Base-by-base conservation (phyloP, 2,797 vertebrate species). In the Apodemus agrarius region DNA sequence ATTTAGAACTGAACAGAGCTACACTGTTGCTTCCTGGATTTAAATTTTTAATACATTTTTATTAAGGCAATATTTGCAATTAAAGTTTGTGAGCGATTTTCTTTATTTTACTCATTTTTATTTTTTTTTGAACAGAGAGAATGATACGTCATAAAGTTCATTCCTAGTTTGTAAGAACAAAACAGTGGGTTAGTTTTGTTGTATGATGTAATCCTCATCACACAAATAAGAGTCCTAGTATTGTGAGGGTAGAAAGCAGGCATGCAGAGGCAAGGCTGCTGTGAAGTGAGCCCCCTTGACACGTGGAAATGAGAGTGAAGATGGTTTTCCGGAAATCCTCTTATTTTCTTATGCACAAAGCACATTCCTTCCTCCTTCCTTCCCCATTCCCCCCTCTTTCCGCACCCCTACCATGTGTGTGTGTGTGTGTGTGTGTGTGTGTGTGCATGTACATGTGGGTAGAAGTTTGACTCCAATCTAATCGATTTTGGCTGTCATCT, bases 51-150 rank as follows among this genome's bases (percentile, higher is more conserved):
- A 81, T 78, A 43, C 0, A 43, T 9, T 72, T 96, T 86, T 88
- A 74, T 24, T 43, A 74, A 93, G 85, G 21, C 63, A 89, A 14
- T 14, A 93, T 37, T 90, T 89, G 29, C n/a, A 65, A 79, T 93
- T 40, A 54, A 86, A 63, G 26, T 34, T 67, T 88, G 31, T 4
- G 63, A 75, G 8, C 78, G 22, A 93, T 95, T 90, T 96, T 1
- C 29, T 63, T 92, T 86, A 26, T 34, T 81, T 92, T 46, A 34
- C 52, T 79, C 12, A 31, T 16, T 54, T 34, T 80, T 90, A 61
- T 82, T 52, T 40, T 52, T 40, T 82, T 17, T 0, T 59, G 49
- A 87, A 63, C 24, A 31, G 63, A 46, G n/a, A 75, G 26, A 80
- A 65, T 84, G 8, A 65, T 57, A 9, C 67, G 63, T 24, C 63